Conservation (phyloP, 2,888 invertebrate genomes). For the Lordiphosa andalusiaca region DNA sequence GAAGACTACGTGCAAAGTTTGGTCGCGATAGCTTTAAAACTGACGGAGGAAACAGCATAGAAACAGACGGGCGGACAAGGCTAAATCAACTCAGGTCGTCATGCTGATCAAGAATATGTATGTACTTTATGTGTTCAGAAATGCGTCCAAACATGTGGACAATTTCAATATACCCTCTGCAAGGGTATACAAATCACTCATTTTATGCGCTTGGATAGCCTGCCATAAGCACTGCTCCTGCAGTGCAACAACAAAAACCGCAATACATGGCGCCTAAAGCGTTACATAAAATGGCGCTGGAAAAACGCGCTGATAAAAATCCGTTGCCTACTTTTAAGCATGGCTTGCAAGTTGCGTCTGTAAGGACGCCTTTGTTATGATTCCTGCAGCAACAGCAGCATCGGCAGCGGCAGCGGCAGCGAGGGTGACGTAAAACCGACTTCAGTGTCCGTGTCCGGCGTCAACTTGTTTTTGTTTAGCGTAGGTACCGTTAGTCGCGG, state of each 20-base stretch:
- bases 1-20: no score
- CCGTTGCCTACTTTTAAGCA: conserved; percentile 52
- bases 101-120: no score
- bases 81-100: no score
- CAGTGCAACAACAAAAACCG: conserved; percentile 24
- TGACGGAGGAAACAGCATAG: no score
- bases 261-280: conserved; percentile 35
- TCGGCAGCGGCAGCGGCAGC: conserved; percentile 2
- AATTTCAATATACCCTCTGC: no score
- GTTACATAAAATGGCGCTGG: conserved; percentile 28
- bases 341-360: conserved; percentile 20
- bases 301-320: conserved; percentile 14
- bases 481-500: conserved; percentile 45
- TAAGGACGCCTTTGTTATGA: conserved; percentile 37
- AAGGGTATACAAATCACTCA: no score
- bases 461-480: conserved; percentile 69
- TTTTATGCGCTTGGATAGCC: no score
- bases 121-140: no score
- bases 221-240: conserved; percentile 21
- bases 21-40: no score
- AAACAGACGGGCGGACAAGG: no score
- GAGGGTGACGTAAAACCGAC: conserved; percentile 47
- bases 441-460: conserved; percentile 27
- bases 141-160: no score
- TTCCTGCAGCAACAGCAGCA: conserved; percentile 32